Evolutionary conservation across 2,797 vertebrate species (phyloP).

Genomic region (Nannoperca obscura): DNA sequence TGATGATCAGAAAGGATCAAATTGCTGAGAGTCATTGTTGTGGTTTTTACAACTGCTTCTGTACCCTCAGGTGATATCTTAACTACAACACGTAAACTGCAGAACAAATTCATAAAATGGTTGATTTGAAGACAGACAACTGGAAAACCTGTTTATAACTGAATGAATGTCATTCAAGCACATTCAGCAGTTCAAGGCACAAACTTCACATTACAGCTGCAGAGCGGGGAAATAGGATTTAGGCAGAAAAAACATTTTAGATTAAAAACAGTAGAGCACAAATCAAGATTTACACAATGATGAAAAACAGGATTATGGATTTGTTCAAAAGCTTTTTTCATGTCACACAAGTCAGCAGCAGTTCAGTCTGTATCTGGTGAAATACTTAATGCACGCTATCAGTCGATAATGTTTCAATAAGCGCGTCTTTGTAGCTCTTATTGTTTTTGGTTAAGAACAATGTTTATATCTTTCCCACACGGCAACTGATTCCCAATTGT

Average conservation of each 20-base stretch:
- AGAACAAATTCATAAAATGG: constrained; percentile 35
- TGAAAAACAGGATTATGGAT: constrained; percentile 80
- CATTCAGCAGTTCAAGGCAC: constrained; percentile 35
- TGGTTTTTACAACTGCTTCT: not conserved
- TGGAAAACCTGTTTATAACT: constrained; percentile 37
- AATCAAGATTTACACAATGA: constrained; percentile 75
- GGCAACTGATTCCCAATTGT: not conserved
- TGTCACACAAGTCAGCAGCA: constrained; percentile 50
- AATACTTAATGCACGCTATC: constrained; percentile 32
- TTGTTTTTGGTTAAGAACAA: constrained; percentile 8
- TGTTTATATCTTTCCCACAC: constrained; percentile 6
- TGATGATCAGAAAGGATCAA: constrained; percentile 42
- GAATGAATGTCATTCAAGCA: constrained; percentile 39
- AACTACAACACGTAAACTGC: constrained; percentile 20
- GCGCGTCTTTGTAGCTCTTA: constrained; percentile 2
- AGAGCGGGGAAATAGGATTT: constrained; percentile 75
- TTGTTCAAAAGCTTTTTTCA: constrained; percentile 57
- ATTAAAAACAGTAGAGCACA: constrained; percentile 72
- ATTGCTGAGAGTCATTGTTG: constrained; percentile 21
- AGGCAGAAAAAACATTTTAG: constrained; percentile 58
- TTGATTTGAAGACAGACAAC: constrained; percentile 38
- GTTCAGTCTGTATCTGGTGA: constrained; percentile 42
- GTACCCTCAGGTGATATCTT: constrained; percentile 30
- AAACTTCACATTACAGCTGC: constrained; percentile 53
- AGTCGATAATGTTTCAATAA: constrained; percentile 16